Conservation (phyloP, 2,113 vertebrate genomes). For the Malurus alboscapulatus region DNA sequence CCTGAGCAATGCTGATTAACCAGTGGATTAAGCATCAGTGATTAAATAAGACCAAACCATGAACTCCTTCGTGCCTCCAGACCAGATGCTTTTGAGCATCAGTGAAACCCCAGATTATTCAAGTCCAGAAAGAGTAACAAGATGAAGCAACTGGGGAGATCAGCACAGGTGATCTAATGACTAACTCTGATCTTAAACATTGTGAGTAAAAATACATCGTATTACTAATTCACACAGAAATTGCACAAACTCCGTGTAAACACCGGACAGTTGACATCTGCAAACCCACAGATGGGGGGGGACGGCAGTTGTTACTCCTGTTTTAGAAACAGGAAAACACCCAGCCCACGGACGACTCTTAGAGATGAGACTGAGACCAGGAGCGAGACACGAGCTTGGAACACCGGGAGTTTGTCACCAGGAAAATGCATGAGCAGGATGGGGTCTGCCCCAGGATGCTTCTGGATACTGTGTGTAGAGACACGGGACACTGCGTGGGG, state of each 20-base stretch:
- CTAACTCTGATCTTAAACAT: background rate
- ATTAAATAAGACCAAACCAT: constrained; percentile 5
- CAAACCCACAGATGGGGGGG: background rate
- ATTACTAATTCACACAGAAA: background rate
- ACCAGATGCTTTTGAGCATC: background rate
- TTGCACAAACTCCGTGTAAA: background rate
- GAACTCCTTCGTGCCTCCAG: background rate
- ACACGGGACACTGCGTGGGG: accelerated
- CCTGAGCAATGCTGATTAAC: constrained; percentile 34
- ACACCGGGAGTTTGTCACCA: background rate
- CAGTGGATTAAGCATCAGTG: background rate
- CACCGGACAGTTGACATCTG: background rate
- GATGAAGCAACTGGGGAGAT: background rate
- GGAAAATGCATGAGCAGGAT: background rate
- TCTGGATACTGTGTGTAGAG: background rate
- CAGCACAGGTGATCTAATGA: background rate
- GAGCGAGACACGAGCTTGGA: background rate
- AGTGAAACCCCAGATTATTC: background rate
- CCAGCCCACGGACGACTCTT: background rate
- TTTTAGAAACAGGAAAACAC: constrained; percentile 22
- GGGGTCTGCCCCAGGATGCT: background rate
- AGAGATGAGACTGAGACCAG: background rate
- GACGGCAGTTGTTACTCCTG: background rate
- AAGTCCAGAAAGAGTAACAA: background rate
- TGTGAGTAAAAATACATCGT: background rate